phyloP scores from a whole-genome alignment of 2,797 vertebrate genomes.

The Lagocephalus sceleratus region DNA sequence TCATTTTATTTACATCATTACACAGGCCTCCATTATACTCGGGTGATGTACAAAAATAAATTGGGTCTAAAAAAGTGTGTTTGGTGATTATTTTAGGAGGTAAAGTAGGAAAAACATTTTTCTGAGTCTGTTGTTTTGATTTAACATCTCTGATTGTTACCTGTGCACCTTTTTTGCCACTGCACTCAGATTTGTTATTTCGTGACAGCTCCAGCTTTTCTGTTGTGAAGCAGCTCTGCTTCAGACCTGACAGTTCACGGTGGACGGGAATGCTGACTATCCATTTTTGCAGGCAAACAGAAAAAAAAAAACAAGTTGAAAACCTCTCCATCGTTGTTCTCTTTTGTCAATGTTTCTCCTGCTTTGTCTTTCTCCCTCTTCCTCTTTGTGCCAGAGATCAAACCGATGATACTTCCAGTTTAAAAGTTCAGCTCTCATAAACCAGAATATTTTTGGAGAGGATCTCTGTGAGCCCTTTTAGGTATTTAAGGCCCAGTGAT shows the following conservation, averaged over 20 bases:
- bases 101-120: too few relatives aligned
- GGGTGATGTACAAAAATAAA: too few relatives aligned
- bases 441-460: not conserved
- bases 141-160: not conserved
- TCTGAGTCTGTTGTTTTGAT: too few relatives aligned
- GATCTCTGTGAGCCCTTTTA: slow-evolving; percentile 18
- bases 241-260: slow-evolving; percentile 13
- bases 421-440: slow-evolving; percentile 31
- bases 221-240: slow-evolving; percentile 30
- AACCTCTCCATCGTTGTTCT: slow-evolving; percentile 30
- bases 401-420: slow-evolving; percentile 30
- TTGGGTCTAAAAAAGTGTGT: slow-evolving; percentile 5
- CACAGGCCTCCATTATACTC: too few relatives aligned
- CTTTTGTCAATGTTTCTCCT: slow-evolving; percentile 24
- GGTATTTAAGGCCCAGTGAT: slow-evolving; percentile 34
- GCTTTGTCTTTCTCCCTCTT: slow-evolving; percentile 17
- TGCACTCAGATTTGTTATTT: too few relatives aligned
- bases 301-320: slow-evolving; percentile 51
- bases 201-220: not conserved
- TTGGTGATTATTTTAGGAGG: not conserved
- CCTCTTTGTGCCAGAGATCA: slow-evolving; percentile 34
- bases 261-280: slow-evolving; percentile 60
- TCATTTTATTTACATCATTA: too few relatives aligned
- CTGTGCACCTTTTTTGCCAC: not conserved
- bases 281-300: slow-evolving; percentile 68